Conservation (phyloP, 2,113 vertebrate species). For the Pampusana beccarii region DNA sequence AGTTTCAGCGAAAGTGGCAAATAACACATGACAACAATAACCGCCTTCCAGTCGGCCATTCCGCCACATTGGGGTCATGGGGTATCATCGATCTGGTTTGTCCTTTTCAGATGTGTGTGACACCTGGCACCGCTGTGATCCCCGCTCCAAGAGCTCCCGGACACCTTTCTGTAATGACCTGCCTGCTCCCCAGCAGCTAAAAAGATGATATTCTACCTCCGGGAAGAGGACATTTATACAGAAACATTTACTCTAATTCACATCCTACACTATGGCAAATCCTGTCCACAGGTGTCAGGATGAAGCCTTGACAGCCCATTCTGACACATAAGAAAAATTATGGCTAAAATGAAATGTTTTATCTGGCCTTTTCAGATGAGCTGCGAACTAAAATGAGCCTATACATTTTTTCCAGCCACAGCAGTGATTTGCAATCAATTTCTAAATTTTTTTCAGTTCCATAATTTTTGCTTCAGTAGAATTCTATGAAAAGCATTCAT, state of each 20-base stretch:
- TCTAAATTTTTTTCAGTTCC: background rate
- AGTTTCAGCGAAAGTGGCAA: conserved; percentile 42
- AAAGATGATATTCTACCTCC: background rate
- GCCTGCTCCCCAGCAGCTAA: background rate
- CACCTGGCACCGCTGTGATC: background rate
- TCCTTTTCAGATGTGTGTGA: background rate
- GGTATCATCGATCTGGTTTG: background rate
- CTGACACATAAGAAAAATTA: background rate
- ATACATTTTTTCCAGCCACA: background rate
- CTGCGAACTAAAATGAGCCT: conserved; percentile 17
- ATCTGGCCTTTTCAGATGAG: background rate
- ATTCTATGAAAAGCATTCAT: conserved; percentile 36
- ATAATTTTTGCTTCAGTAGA: conserved; percentile 35
- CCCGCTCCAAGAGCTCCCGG: background rate
- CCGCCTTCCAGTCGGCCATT: background rate
- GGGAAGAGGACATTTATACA: background rate
- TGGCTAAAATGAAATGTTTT: background rate
- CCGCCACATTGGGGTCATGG: background rate
- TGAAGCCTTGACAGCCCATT: background rate
- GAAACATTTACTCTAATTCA: background rate
- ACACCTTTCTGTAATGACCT: background rate
- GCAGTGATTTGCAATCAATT: conserved; percentile 32
- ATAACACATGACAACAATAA: background rate
- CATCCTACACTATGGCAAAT: background rate
- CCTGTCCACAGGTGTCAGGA: background rate